Percentiles rank a stretch among this genome's conserved stretches.
Conservation (phyloP, 2,888 invertebrate species). For the Caenorhabditis auriculariae region DNA sequence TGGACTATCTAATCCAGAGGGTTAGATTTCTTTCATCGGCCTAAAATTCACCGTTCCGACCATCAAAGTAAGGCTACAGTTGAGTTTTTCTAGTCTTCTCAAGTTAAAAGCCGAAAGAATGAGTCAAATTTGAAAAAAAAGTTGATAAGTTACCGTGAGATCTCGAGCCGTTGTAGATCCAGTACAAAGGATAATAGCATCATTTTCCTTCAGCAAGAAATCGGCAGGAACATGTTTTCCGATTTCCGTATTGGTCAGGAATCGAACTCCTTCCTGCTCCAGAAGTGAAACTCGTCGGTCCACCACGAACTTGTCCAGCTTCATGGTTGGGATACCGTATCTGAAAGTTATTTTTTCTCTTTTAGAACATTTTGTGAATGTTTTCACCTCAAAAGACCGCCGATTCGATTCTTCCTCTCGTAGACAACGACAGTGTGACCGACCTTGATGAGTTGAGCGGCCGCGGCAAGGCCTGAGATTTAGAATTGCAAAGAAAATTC, state of each 20-base stretch:
- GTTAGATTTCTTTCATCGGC: too few relatives aligned
- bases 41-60: too few relatives aligned
- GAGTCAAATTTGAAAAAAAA: background rate
- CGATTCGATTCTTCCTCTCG: constrained; percentile 91
- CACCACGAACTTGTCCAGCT: constrained; percentile 82
- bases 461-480: constrained; percentile 82
- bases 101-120: too few relatives aligned
- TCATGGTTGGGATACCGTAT: constrained; percentile 99
- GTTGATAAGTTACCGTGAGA: constrained; percentile 66
- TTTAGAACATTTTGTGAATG: background rate
- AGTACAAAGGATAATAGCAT: constrained; percentile 85
- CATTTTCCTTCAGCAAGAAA: constrained; percentile 71
- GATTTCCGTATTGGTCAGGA: constrained; percentile 85
- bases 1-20: too few relatives aligned
- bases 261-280: constrained; percentile 83
- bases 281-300: constrained; percentile 83
- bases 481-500: constrained; percentile 6
- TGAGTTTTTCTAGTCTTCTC: too few relatives aligned
- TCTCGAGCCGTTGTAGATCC: constrained; percentile 97
- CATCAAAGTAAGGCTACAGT: too few relatives aligned
- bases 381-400: constrained; percentile 79
- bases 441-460: constrained; percentile 93
- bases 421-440: constrained; percentile 94
- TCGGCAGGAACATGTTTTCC: constrained; percentile 83
- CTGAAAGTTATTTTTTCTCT: constrained; percentile 7